Percentiles rank a stretch among this genome's conserved stretches.
phyloP scores from a whole-genome alignment of 2,888 invertebrate genomes.

The Torymus texanus region DNA sequence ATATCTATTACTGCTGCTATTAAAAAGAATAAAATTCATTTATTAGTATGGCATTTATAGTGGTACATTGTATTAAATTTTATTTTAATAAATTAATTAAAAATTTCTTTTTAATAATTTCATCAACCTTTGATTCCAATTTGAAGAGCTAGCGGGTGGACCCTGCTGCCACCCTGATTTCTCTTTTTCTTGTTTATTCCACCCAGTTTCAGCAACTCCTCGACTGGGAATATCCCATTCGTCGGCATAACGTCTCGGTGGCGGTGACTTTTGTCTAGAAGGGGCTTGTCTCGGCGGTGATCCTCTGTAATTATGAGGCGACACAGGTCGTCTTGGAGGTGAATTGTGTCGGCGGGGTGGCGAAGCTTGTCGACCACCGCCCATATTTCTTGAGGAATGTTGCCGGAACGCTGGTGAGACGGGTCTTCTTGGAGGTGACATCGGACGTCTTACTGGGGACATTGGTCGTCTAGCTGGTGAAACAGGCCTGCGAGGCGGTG shows the following conservation, averaged over 20 bases:
- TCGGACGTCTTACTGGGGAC: conserved; percentile 58
- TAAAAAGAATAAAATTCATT: neutral
- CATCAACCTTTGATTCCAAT: conserved; percentile 51
- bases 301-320: conserved; percentile 33
- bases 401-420: conserved; percentile 50
- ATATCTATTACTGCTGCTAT: conserved; percentile 46
- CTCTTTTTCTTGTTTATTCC: conserved; percentile 56
- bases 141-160: conserved; percentile 12
- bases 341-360: conserved; percentile 43
- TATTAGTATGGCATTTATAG: neutral
- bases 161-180: conserved; percentile 30
- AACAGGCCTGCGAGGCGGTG: conserved; percentile 52
- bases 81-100: neutral
- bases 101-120: neutral
- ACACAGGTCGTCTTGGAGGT: conserved; percentile 32
- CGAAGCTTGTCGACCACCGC: conserved; percentile 55
- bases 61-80: neutral
- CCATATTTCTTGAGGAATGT: conserved; percentile 52
- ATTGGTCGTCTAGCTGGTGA: conserved; percentile 52
- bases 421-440: conserved; percentile 50
- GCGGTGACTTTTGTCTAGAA: conserved; percentile 56
- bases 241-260: conserved; percentile 63
- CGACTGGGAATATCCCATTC: conserved; percentile 72
- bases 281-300: conserved; percentile 58
- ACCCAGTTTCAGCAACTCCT: conserved; percentile 64